phyloP scores from a whole-genome alignment of 2,113 vertebrate genomes.

The Orcinus orca region DNA sequence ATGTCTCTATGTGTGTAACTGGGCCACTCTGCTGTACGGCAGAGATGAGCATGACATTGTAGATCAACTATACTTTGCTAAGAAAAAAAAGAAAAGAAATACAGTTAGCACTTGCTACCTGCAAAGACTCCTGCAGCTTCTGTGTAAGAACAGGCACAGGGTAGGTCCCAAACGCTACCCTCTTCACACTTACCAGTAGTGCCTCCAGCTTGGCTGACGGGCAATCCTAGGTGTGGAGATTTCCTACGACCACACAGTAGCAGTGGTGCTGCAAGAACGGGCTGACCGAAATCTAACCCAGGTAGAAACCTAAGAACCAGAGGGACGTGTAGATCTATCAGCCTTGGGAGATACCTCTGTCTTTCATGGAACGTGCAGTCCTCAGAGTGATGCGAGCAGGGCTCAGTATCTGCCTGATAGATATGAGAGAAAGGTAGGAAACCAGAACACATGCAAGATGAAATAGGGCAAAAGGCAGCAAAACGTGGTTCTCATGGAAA shows the following conservation, averaged over 20 bases:
- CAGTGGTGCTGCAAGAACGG: background rate
- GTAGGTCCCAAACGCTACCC: background rate
- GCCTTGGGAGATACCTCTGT: rapidly evolving
- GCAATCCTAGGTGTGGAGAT: too few relatives aligned
- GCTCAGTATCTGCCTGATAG: background rate
- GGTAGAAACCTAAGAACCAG: background rate
- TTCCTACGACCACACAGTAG: background rate
- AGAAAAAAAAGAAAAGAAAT: background rate
- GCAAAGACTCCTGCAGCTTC: background rate
- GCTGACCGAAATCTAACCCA: too few relatives aligned
- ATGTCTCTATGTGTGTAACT: too few relatives aligned
- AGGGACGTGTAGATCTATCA: rapidly evolving
- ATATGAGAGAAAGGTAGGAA: background rate
- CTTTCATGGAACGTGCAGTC: rapidly evolving
- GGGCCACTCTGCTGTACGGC: too few relatives aligned
- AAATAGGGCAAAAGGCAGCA: rapidly evolving
- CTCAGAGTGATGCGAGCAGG: rapidly evolving
- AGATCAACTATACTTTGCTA: too few relatives aligned
- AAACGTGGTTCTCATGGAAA: rapidly evolving
- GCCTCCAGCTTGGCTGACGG: rapidly evolving
- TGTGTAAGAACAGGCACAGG: rapidly evolving
- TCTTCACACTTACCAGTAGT: rapidly evolving
- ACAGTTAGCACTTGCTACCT: background rate
- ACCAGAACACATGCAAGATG: rapidly evolving
- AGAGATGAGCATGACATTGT: too few relatives aligned